Evolutionary conservation across 2,797 vertebrate species (phyloP), one percentile per base, ranked within the genome.

Genomic region (Kryptopterus vitreolus): DNA sequence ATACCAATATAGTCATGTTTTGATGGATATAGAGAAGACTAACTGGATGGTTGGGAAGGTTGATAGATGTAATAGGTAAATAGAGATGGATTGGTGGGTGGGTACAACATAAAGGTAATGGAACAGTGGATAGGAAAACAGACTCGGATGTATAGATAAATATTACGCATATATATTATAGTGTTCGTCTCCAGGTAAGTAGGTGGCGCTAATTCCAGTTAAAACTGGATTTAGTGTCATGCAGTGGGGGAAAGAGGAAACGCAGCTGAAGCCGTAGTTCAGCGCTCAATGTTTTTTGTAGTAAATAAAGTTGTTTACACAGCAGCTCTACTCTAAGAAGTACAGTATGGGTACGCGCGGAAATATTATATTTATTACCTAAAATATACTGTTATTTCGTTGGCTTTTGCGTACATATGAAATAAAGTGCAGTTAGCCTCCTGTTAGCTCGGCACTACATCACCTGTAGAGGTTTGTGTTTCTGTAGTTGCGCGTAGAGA

Each of bases 261-360:
- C 52, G 33, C 20, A 9, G 2, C n/a, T 24, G 52, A 57, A 57
- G n/a, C 33, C 5, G n/a, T 58, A 43, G 52, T 58, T 57, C 11
- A 57, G 52, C 20, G 52, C 6, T 38, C 1, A n/a, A 10, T 57
- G 1, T 73, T 74, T 7, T 6, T 7, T 53, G 26, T n/a, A 58
- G 53, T 43, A 13, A 58, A 58, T 74, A 74, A 58, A 74, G 33
- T 74, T 74, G 43, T 74, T 53, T 11, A 18, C 7, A 26, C 53
- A 24, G 13, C 22, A 74, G 71, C n/a, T 74, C 1, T 18, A 38
- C 33, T 58, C 53, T 43, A 13, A 73, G 31, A 24, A 38, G 7
- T 24, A 43, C 33, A 43, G 7, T 7, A 74, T 74, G 71, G 71
- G 71, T 74, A 57, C 38, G 53, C 13, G 43, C 22, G 0, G 11